Conservation (phyloP, 2,113 vertebrate genomes). For the Rhynchopsitta pachyrhyncha region DNA sequence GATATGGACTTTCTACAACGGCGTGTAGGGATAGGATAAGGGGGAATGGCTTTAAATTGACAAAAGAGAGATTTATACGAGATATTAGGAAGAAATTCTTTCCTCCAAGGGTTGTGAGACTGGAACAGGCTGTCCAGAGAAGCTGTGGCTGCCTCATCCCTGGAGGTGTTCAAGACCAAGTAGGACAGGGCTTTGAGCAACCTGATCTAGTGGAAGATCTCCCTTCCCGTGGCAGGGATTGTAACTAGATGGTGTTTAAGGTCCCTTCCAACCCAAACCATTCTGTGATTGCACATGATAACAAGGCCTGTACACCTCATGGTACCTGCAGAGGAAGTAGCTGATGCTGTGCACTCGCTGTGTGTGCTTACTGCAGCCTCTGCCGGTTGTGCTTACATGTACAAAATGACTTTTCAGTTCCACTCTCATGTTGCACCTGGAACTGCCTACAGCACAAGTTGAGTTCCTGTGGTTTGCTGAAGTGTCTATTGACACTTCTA, state of each 20-base stretch:
- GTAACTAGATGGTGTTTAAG: background rate
- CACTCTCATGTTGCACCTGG: background rate
- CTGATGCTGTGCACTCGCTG: background rate
- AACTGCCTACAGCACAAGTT: background rate
- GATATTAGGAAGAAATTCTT: background rate
- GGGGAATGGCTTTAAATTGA: background rate
- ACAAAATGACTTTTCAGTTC: background rate
- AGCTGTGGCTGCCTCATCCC: background rate
- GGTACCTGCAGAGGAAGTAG: background rate
- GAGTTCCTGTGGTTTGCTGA: background rate
- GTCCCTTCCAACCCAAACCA: background rate
- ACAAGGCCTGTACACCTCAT: background rate
- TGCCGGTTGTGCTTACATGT: background rate
- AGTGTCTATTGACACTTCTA: background rate
- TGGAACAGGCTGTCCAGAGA: background rate
- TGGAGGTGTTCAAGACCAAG: background rate
- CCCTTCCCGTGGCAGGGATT: background rate
- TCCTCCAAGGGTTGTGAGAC: background rate
- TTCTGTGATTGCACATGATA: background rate
- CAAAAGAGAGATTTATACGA: background rate
- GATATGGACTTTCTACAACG: background rate
- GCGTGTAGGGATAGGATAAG: background rate
- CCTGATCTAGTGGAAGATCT: background rate
- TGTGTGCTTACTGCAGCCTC: background rate
- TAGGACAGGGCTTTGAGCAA: background rate